Percentiles rank a stretch among this genome's conserved stretches.
These are phyloP conservation scores for Sardinella longiceps DNA, from an alignment of 2,797 vertebrate genomes.

Conservation along the genomic window DNA sequence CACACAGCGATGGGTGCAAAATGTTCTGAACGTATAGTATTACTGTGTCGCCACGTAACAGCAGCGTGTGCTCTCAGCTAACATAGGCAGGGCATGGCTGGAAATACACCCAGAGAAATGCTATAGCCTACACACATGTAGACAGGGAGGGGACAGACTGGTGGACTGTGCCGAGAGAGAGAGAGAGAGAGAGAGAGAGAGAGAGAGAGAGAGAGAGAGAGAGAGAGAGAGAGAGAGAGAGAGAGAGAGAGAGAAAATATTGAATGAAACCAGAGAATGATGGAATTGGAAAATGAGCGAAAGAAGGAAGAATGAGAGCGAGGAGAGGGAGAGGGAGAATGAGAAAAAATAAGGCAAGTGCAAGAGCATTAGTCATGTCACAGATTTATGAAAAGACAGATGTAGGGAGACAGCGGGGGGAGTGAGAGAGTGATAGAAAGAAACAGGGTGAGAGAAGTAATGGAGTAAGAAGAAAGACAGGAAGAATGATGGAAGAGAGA, in stretches of 20 bases:
- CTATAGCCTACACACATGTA: slow-evolving; percentile 28
- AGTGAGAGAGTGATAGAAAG: background rate
- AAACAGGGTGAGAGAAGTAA: background rate
- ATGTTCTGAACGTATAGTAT: slow-evolving; percentile 28
- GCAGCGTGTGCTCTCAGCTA: slow-evolving; percentile 9
- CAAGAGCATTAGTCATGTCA: background rate
- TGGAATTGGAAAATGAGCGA: background rate
- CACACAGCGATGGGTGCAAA: background rate
- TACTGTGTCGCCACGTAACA: background rate
- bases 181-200: background rate
- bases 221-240: background rate
- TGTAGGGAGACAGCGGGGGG: background rate
- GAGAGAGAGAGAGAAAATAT: background rate
- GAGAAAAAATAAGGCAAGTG: background rate
- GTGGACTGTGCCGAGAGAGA: background rate
- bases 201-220: background rate
- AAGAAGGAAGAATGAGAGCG: background rate
- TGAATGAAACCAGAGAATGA: background rate
- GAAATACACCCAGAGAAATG: slow-evolving; percentile 40
- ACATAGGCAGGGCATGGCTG: slow-evolving; percentile 18
- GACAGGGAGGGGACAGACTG: background rate
- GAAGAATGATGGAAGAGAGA: background rate
- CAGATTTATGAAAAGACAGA: background rate
- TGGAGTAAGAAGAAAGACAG: background rate
- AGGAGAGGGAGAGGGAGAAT: background rate